A percentile compares a stretch with the other conserved stretches of the same genome.
Conservation (phyloP, 2,888 invertebrate genomes). For the Camponotus fellah region DNA sequence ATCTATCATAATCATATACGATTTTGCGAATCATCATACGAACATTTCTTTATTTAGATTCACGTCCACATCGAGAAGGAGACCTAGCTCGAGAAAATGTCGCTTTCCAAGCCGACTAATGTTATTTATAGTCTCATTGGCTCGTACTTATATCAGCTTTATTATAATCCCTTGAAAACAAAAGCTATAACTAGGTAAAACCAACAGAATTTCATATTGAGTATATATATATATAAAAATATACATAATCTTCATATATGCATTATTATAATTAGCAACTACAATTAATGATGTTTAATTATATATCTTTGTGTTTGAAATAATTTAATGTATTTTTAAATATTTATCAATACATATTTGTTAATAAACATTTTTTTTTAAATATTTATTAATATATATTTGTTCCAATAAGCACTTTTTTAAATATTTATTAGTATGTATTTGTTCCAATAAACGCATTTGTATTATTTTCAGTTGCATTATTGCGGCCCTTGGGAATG, state of each 20-base stretch:
- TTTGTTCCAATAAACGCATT: background rate
- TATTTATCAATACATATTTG: background rate
- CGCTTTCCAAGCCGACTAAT: constrained; percentile 89
- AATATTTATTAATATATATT: background rate
- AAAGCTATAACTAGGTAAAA: constrained; percentile 92
- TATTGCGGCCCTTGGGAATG: constrained; percentile 91
- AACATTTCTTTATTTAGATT: background rate
- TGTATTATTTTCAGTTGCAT: constrained; percentile 88
- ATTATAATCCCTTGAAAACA: constrained; percentile 92
- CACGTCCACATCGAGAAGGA: background rate
- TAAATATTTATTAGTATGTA: no score
- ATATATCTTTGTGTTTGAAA: background rate
- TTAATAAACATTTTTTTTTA: background rate
- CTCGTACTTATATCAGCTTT: constrained; percentile 92
- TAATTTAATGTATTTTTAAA: no score
- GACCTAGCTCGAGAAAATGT: constrained; percentile 86
- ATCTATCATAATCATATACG: background rate
- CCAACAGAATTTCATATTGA: background rate
- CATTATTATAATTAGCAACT: background rate
- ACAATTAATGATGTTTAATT: background rate
- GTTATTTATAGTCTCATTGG: constrained; percentile 89
- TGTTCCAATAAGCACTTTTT: background rate
- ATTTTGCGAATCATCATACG: background rate
- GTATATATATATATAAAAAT: background rate
- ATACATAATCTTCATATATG: background rate